These are phyloP conservation scores for Xenotilapia longispinis DNA, from an alignment of 2,113 vertebrate species.

Conservation along the genomic window DNA sequence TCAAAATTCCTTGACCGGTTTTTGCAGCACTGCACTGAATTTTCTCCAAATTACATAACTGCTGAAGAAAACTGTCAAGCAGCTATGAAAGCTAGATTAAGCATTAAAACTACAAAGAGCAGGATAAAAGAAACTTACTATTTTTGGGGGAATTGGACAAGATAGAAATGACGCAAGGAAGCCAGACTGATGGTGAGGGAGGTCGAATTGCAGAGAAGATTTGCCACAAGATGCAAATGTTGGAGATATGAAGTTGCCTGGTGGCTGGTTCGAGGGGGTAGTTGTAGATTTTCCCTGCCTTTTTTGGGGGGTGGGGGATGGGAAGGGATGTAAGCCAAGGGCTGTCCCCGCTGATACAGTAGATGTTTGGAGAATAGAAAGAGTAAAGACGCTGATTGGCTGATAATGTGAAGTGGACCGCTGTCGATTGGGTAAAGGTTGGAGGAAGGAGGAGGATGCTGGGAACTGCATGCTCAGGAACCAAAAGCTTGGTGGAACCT, in stretches of 20 bases:
- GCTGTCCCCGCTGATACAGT: slow-evolving; percentile 88
- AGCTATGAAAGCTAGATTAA: slow-evolving; percentile 80
- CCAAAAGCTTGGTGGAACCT: slow-evolving; percentile 97
- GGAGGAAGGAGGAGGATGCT: slow-evolving; percentile 87
- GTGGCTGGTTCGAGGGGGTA: slow-evolving; percentile 81
- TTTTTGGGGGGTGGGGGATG: slow-evolving; percentile 84
- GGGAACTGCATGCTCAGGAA: slow-evolving; percentile 99
- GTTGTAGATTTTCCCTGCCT: slow-evolving; percentile 92
- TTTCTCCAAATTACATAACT: slow-evolving; percentile 17
- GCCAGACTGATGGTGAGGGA: slow-evolving; percentile 98
- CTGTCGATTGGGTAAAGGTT: slow-evolving; percentile 97
- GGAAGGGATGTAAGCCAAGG: slow-evolving; percentile 85
- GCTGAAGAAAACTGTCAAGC: slow-evolving; percentile 76
- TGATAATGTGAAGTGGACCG: slow-evolving; percentile 91
- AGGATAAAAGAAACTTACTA: slow-evolving; percentile 98
- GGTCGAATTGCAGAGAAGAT: slow-evolving; percentile 99
- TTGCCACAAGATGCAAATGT: slow-evolving; percentile 97
- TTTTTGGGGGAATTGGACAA: slow-evolving; percentile 97
- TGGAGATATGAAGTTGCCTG: slow-evolving; percentile 84
- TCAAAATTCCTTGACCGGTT: slow-evolving; percentile 19
- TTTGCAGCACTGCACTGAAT: slow-evolving; percentile 28
- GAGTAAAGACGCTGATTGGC: slow-evolving; percentile 91
- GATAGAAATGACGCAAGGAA: slow-evolving; percentile 98
- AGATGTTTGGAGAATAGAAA: slow-evolving; percentile 94
- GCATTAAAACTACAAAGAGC: slow-evolving; percentile 81